Evolutionary conservation across 2,797 vertebrate genomes (phyloP), one percentile per base, ranked within the genome.

Genomic region (Chelon auratus): DNA sequence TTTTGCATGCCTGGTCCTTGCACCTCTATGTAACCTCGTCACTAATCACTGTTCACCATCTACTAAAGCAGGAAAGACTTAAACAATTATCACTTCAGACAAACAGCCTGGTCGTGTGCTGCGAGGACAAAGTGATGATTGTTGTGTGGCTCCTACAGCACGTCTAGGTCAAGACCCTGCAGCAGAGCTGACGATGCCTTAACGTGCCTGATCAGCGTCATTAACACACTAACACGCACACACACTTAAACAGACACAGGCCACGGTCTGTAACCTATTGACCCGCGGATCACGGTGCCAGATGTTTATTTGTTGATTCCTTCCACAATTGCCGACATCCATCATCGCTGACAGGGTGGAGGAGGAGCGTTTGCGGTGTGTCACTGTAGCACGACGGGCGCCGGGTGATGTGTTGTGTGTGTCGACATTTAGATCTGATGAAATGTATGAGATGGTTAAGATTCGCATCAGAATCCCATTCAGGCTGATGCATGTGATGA

Each of bases 231-330:
- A 40, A 59, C 47, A 24, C 15, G 53, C 56, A 42, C 40, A 71
- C 66, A 68, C 68, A 72, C 20, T 59, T 60, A 68, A 24, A 53
- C 65, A 68, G 48, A 72, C 78, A 76, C 48, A 58, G 75, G 85
- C 78, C 86, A 36, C 73, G 77, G 81, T 91, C 81, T 59, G 20
- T 77, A 57, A 92, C 89, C 86, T 81, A 62, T 42, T 89, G 88
- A 91, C 89, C 90, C 64, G 24, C 3, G 52, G 72, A 89, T 83
- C 72, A 78, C 51, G 26, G 56, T 65, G 82, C 68, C 80, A 89
- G 83, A 86, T 86, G 89, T 92, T 92, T 92, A 90, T 92, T 91
- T 94, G 88, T 93, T 90, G 89, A 91, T 86, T 86, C 78, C 78
- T 80, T 71, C 84, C 86, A 82, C 77, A 74, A 81, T 84, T 68